These are phyloP conservation scores for Myiagra hebetior DNA, from an alignment of 2,113 vertebrate genomes.

Conservation along the genomic window DNA sequence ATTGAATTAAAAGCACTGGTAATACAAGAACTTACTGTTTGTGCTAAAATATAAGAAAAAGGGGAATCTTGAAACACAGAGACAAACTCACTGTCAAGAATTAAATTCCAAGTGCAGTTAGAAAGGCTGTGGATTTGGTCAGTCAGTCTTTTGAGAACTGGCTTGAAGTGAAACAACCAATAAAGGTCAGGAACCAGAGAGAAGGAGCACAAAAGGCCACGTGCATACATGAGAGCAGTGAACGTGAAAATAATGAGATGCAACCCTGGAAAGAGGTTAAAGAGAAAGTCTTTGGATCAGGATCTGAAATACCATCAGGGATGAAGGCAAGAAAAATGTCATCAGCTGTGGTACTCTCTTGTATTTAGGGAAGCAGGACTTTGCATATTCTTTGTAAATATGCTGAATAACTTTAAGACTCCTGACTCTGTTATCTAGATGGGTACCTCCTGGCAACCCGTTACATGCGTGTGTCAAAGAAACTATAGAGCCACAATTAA, in stretches of 20 bases:
- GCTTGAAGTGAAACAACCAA: not conserved
- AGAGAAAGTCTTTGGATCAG: not conserved
- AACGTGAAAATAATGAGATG: not conserved
- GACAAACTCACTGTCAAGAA: not conserved
- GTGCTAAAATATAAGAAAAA: not conserved
- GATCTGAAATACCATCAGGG: not conserved
- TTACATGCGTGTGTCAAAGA: not conserved
- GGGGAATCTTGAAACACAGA: not conserved
- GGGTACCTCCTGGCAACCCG: rapidly evolving
- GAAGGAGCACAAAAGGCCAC: not conserved
- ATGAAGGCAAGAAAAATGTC: not conserved
- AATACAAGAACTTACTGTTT: not conserved
- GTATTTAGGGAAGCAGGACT: not conserved
- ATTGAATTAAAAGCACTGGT: not conserved
- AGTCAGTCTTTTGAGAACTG: not conserved
- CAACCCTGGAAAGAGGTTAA: not conserved
- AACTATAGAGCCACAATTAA: not conserved
- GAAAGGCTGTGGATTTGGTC: not conserved
- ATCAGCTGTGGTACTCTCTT: not conserved
- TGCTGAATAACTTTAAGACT: not conserved
- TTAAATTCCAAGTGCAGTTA: not conserved
- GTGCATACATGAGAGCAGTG: not conserved
- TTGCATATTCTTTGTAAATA: not conserved
- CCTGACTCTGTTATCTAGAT: not conserved
- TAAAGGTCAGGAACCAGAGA: not conserved